Conservation (phyloP, 2,113 vertebrate genomes). For the Myotis lucifugus region DNA sequence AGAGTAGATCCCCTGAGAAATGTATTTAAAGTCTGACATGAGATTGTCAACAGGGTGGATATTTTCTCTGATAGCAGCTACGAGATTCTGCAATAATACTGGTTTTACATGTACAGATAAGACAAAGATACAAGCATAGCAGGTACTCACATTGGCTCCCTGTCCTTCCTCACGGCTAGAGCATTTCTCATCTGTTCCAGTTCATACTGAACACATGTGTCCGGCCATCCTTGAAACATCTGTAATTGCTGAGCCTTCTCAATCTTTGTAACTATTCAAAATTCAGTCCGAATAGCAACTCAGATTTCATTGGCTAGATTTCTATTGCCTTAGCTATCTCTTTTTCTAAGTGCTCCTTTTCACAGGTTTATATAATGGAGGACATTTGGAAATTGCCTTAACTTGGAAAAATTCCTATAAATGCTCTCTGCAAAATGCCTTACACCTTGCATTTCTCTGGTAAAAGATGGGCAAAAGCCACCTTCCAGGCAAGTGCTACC, state of each 20-base stretch:
- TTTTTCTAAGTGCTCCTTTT: not conserved
- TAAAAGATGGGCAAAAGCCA: not conserved
- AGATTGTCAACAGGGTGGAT: not conserved
- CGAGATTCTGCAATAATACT: not conserved
- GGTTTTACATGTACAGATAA: not conserved
- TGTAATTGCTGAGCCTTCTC: not conserved
- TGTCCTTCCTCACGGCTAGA: not conserved
- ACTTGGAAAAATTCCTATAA: not conserved
- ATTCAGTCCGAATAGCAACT: not conserved
- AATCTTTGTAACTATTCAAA: not conserved
- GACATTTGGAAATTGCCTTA: not conserved
- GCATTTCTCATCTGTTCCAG: not conserved
- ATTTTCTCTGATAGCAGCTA: not conserved
- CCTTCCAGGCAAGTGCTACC: not conserved
- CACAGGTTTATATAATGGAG: not conserved
- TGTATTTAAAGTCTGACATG: constrained; percentile 2
- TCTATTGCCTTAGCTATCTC: not conserved
- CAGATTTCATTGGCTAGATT: not conserved
- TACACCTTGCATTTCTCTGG: not conserved
- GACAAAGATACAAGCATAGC: not conserved
- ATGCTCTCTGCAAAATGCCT: not conserved
- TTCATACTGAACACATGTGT: not conserved
- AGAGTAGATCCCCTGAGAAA: not conserved
- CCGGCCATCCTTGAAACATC: not conserved
- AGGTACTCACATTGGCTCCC: accelerated